A percentile compares a stretch with the other conserved stretches of the same genome.
These are phyloP conservation scores for Drosophila anceps DNA, from an alignment of 2,888 invertebrate species.

Conservation along the genomic window DNA sequence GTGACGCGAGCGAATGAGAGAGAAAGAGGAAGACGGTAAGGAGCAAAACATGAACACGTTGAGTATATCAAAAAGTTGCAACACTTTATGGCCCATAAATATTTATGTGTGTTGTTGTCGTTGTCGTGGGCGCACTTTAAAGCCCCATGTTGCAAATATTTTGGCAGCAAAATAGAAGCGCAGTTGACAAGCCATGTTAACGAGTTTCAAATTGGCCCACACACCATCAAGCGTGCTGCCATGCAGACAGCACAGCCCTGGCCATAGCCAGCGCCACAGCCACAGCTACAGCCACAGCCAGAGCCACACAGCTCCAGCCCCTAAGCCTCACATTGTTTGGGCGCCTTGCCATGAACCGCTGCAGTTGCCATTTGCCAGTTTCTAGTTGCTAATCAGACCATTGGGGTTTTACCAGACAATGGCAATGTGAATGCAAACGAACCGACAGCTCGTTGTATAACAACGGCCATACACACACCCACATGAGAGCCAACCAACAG, in stretches of 20 bases:
- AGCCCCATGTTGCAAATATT: conserved; percentile 63
- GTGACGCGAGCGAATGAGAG: background rate
- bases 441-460: conserved; percentile 19
- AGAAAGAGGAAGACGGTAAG: background rate
- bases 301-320: background rate
- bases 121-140: conserved; percentile 45
- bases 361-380: conserved; percentile 33
- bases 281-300: background rate
- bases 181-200: conserved; percentile 71
- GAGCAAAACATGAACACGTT: conserved; percentile 21
- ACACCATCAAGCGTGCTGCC: conserved; percentile 24
- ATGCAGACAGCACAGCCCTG: background rate
- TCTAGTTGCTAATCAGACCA: conserved; percentile 53
- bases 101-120: conserved; percentile 64
- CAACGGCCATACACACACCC: background rate
- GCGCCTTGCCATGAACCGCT: conserved; percentile 12
- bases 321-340: conserved; percentile 8
- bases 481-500: background rate
- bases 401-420: conserved; percentile 45
- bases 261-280: background rate
- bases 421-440: conserved; percentile 26
- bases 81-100: conserved; percentile 76
- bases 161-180: conserved; percentile 71
- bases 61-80: conserved; percentile 74
- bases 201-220: conserved; percentile 66